Evolutionary conservation across 64 coral and sea anemone species (phyloP), one percentile per base, ranked within the genome.

Genomic region (Porites australiensis): DNA sequence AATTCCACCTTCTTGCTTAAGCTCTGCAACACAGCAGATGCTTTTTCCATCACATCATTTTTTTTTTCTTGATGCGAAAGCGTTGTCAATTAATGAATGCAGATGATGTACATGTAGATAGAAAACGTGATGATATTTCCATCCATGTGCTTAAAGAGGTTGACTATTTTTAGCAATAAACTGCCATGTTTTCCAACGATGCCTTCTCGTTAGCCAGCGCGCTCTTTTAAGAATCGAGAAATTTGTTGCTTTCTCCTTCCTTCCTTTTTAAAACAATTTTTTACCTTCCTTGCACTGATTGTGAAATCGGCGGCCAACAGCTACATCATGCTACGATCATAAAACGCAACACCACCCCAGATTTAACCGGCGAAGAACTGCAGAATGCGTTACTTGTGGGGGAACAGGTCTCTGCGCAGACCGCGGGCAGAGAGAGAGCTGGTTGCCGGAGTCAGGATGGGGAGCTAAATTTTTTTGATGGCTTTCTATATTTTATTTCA

Each of bases 111-210:
- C 27, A 37, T 37, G 27, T 37, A 37, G 27, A 37, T 37, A 37
- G 27, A 37, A 64, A 83, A 50, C 2, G 2, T 64, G 59, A 82
- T 82, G 11, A 18, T 60, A 44, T 21, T 49, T 82, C 45, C 44
- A 46, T 82, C 45, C 44, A 46, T 13, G 6, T 74, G 27, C 44
- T 43, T 51, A 16, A 14, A 64, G 62, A 64, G 18, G 13, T 13
- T 13, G 62, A 55, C 12, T 9, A 57, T 9, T 7, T 7, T 57
- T 57, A 55, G 12, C 2, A 7, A 57, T 4, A 81, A 63, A 46
- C 78, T 62, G 44, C 5, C 58, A 81, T 45, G 78, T 61, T 81
- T 47, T 46, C 22, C 77, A 80, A 52, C 77, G 77, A 80, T 44
- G 57, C 62, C 77, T 59, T 70, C 6, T 71, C 21, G 1, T 71